Conservation (phyloP, 2,797 vertebrate species). For the Coilia nasus region DNA sequence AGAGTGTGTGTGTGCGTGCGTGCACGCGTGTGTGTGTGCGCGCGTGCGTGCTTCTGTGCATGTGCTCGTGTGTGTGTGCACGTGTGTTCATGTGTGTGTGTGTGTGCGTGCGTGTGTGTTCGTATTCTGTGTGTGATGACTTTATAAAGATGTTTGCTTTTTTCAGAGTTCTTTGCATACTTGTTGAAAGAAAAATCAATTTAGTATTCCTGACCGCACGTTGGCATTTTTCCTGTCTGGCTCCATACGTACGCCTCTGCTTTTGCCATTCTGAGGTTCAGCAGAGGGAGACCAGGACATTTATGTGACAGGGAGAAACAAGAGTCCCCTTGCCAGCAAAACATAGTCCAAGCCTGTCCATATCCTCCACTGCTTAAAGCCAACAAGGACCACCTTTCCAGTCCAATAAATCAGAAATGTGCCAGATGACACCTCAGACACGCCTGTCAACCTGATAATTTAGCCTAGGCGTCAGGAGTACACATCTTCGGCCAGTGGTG, state of each 20-base stretch:
- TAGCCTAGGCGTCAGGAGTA: background rate
- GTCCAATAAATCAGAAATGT: background rate
- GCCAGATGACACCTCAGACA: background rate
- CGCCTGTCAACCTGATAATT: background rate
- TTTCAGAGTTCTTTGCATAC: too few relatives aligned
- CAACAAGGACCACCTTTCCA: background rate
- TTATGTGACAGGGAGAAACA: conserved; percentile 3
- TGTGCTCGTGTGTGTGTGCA: background rate
- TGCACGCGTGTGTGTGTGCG: too few relatives aligned
- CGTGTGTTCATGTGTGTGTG: background rate
- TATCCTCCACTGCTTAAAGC: background rate
- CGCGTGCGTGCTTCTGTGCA: too few relatives aligned
- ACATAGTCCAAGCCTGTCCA: background rate
- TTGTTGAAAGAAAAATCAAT: too few relatives aligned
- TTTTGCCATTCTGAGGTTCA: background rate
- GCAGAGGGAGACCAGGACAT: background rate
- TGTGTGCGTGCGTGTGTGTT: background rate
- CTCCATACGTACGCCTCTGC: background rate
- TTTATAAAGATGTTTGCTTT: background rate
- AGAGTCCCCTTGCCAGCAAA: background rate
- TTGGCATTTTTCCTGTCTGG: background rate
- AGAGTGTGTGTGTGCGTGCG: background rate
- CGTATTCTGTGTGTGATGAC: background rate
- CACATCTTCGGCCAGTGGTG: background rate
- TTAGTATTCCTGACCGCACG: background rate